Base-by-base conservation (phyloP, 2,888 invertebrate genomes). In the Scaeva pyrastri region DNA sequence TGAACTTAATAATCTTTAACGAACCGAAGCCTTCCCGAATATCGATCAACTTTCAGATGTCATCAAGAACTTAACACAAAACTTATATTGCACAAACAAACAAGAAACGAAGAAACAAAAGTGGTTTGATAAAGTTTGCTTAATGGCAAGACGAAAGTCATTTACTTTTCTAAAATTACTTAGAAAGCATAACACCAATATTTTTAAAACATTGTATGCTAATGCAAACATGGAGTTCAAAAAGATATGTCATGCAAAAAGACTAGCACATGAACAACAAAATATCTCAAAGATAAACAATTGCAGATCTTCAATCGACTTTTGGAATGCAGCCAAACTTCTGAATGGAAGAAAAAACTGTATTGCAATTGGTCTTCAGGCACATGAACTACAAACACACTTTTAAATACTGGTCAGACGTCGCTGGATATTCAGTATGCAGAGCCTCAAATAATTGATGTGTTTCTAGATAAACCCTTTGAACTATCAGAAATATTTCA, bases 161-260 rank as follows among this genome's bases (percentile, higher is more conserved):
- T 56, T 56, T 31, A 16, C 31, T 6, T 56, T 31, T 31, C 56
- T 56, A 2, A 56, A 56, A 56, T 56, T 56, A 11, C 31, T 56
- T 3, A 56, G 56, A 31, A 56, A 7, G 10, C 4, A 56, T 14
- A 56, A 56, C 31, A 16, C 1, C 3, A 10, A n/a, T 56, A 16
- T 31, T 16, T 56, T 31, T 56, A 56, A 56, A 56, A 16, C 2
- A 1, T 10, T 56, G 1, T 56, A 56, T 7, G 56, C 56, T 56
- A 31, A 56, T 2, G 56, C 56, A 1, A 2, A 3, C 31, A n/a
- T 10, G 12, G 56, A 56, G 7, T 31, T 31, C 14, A 56, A 56
- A 31, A 56, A 31, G 10, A 56, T 56, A 7, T 56, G 56, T 3
- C 1, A 55, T 14, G 55, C 12, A 12, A 55, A 56, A 56, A 56